Conservation (phyloP, 2,888 invertebrate genomes). For the Vesta saturnalis region DNA sequence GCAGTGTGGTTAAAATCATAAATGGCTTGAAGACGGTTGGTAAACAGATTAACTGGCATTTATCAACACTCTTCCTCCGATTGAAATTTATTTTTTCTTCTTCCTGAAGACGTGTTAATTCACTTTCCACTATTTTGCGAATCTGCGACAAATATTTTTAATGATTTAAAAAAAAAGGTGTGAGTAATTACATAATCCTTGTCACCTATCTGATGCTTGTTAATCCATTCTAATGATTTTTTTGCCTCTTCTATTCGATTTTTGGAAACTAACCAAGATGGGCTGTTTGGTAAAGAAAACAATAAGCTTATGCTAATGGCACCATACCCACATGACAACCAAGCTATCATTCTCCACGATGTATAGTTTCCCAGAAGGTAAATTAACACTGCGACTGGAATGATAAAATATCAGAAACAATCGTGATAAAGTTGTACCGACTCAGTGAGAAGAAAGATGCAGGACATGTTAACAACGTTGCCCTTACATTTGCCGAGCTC, state of each 20-base stretch:
- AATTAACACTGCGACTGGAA: constrained; percentile 59
- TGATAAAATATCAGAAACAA: not conserved
- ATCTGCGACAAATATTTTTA: no score
- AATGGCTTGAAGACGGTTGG: not conserved
- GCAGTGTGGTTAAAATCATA: not conserved
- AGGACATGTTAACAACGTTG: constrained; percentile 59
- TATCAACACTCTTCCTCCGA: no score
- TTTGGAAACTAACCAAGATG: constrained; percentile 67
- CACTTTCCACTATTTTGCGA: no score
- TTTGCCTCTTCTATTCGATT: constrained; percentile 66
- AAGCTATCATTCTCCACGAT: constrained; percentile 66
- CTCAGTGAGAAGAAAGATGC: not conserved
- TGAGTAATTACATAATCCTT: constrained; percentile 56
- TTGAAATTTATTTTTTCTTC: no score
- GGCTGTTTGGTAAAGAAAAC: constrained; percentile 66
- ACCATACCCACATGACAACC: constrained; percentile 64
- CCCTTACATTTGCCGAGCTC: constrained; percentile 66
- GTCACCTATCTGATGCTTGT: constrained; percentile 55
- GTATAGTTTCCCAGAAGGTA: constrained; percentile 66
- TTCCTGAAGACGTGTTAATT: no score
- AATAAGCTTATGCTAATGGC: constrained; percentile 63
- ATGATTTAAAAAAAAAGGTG: no score
- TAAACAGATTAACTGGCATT: not conserved
- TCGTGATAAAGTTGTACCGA: not conserved
- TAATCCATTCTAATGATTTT: constrained; percentile 61